Evolutionary conservation across 92 coral and sea anemone species (phyloP).

Genomic region (Chrysogorgia sp.): DNA sequence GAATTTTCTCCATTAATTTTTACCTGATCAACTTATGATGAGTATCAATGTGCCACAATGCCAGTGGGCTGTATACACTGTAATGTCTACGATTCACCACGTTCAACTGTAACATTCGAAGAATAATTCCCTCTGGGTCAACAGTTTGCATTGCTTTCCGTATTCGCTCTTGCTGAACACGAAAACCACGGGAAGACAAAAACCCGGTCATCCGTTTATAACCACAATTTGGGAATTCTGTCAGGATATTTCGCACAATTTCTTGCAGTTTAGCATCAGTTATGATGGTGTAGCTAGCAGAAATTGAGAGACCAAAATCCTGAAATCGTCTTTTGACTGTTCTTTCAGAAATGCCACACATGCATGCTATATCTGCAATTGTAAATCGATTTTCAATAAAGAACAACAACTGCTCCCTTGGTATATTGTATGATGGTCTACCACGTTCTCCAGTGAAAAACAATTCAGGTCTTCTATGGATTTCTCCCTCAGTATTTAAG

Average conservation of each 20-base stretch:
- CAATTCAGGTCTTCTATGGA: background rate
- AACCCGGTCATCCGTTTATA: too few relatives aligned
- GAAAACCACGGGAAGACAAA: too few relatives aligned
- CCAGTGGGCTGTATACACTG: too few relatives aligned
- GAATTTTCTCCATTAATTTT: background rate
- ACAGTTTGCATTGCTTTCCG: too few relatives aligned
- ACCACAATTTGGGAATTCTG: too few relatives aligned
- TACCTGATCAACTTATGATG: constrained; percentile 16
- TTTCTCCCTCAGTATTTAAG: background rate
- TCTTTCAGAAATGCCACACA: constrained; percentile 6
- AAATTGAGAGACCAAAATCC: too few relatives aligned
- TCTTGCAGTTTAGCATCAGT: constrained; percentile 1
- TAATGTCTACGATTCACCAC: too few relatives aligned
- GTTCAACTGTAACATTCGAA: too few relatives aligned
- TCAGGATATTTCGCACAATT: background rate
- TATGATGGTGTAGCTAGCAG: background rate
- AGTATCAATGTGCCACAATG: too few relatives aligned
- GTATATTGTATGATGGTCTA: constrained; percentile 12
- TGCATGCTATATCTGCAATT: constrained; percentile 13
- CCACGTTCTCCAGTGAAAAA: constrained; percentile 6
- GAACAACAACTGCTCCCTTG: constrained; percentile 26
- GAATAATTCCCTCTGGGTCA: too few relatives aligned
- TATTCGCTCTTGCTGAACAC: too few relatives aligned
- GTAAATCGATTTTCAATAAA: too few relatives aligned
- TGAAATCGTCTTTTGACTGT: constrained; percentile 3